Percentiles rank a stretch among this genome's conserved stretches.
phyloP scores from a whole-genome alignment of 2,797 vertebrate genomes.

The Hapalemur alaotrensis region DNA sequence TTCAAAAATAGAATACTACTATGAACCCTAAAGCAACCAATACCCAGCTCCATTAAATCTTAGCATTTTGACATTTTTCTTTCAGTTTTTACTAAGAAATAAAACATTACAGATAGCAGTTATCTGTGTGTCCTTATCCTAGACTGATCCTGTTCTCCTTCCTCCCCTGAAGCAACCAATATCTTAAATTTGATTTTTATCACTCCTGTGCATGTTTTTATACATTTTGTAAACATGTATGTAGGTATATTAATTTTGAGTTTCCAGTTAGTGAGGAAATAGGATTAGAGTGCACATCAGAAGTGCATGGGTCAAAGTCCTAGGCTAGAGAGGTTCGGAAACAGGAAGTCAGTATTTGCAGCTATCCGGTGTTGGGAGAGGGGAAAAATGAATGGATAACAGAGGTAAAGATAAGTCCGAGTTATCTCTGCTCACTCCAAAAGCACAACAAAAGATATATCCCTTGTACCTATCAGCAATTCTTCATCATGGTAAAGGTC shows the following conservation, averaged over 20 bases:
- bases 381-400: not conserved
- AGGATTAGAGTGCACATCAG: not conserved
- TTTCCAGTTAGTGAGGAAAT: not conserved
- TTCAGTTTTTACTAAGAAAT: constrained; percentile 7
- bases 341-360: not conserved
- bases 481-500: not conserved
- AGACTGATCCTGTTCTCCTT: not conserved
- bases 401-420: not conserved
- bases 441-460: not conserved
- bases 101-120: not conserved
- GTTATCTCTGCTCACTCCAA: not conserved
- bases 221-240: not conserved
- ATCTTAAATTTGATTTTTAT: not conserved
- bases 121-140: not conserved
- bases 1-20: not conserved
- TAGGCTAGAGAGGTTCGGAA: not conserved
- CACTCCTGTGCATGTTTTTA: not conserved
- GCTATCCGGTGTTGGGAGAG: not conserved
- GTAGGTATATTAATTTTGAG: not conserved
- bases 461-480: not conserved
- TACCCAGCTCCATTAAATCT: not conserved
- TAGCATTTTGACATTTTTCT: not conserved
- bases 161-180: not conserved
- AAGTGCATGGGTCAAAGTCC: not conserved
- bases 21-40: not conserved